Conservation (phyloP, 2,888 invertebrate species). For the Alviniconcha strummeri region DNA sequence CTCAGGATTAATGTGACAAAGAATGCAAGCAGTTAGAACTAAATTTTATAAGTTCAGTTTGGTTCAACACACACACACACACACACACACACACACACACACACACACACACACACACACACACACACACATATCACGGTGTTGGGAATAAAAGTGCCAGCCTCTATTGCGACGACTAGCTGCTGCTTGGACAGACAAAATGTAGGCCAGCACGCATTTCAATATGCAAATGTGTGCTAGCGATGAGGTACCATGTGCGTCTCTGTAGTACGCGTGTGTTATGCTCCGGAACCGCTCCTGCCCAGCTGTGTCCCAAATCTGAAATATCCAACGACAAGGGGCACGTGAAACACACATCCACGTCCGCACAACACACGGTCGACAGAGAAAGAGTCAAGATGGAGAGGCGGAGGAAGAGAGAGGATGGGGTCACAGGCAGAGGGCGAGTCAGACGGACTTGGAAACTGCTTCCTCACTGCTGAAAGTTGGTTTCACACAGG, state of each 20-base stretch:
- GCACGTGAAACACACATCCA: background rate
- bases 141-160: too few relatives aligned
- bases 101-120: too few relatives aligned
- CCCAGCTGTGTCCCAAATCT: slow-evolving; percentile 73
- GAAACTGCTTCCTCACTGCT: slow-evolving; percentile 16
- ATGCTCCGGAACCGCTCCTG: slow-evolving; percentile 71
- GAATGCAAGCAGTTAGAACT: too few relatives aligned
- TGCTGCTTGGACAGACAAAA: too few relatives aligned
- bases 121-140: too few relatives aligned
- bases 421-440: background rate
- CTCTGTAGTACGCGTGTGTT: slow-evolving; percentile 71
- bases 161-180: background rate
- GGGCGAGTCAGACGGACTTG: background rate
- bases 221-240: slow-evolving; percentile 17
- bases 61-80: too few relatives aligned
- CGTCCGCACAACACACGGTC: background rate
- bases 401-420: background rate
- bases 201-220: too few relatives aligned
- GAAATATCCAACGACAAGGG: slow-evolving; percentile 36
- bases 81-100: too few relatives aligned
- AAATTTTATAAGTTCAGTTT: too few relatives aligned
- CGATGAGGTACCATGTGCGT: slow-evolving; percentile 66
- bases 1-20: too few relatives aligned
- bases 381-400: background rate
- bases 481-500: background rate